These are phyloP conservation scores for Lordiphosa andalusiaca DNA, from an alignment of 2,888 invertebrate genomes.

Conservation along the genomic window DNA sequence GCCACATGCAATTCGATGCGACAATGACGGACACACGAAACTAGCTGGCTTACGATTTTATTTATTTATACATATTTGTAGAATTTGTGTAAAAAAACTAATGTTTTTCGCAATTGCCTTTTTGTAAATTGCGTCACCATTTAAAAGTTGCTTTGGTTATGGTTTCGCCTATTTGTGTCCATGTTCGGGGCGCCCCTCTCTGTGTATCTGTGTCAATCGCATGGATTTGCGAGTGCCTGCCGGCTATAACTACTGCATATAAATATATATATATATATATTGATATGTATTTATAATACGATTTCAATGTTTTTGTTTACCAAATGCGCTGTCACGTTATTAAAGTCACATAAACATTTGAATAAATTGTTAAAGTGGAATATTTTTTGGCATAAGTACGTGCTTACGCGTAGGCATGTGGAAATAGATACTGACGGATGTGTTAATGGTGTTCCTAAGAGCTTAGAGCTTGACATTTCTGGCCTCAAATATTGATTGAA, in stretches of 20 bases:
- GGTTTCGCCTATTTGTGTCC: conserved; percentile 28
- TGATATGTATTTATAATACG: conserved; percentile 59
- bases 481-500: too few species aligned
- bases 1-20: conserved; percentile 68
- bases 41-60: conserved; percentile 24
- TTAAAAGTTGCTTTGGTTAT: conserved; percentile 31
- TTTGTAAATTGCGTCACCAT: conserved; percentile 60
- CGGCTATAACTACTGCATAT: too few species aligned
- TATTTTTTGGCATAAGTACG: conserved; percentile 25
- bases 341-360: conserved; percentile 60
- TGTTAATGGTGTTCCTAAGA: conserved; percentile 27
- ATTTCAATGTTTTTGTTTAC: conserved; percentile 52
- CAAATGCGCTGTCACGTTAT: conserved; percentile 67
- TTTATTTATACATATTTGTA: conserved; percentile 40
- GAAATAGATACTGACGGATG: conserved; percentile 24
- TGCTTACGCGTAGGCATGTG: conserved; percentile 36
- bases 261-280: conserved; percentile 19
- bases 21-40: conserved; percentile 28
- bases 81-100: conserved; percentile 42
- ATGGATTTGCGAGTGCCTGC: conserved; percentile 40
- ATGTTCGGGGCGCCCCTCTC: conserved; percentile 33
- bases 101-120: conserved; percentile 42
- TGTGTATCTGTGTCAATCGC: conserved; percentile 30
- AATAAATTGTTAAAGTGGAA: conserved; percentile 26
- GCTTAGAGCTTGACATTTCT: conserved; percentile 23